These are phyloP conservation scores for Drepana falcataria DNA, from an alignment of 2,888 invertebrate species.

Conservation along the genomic window DNA sequence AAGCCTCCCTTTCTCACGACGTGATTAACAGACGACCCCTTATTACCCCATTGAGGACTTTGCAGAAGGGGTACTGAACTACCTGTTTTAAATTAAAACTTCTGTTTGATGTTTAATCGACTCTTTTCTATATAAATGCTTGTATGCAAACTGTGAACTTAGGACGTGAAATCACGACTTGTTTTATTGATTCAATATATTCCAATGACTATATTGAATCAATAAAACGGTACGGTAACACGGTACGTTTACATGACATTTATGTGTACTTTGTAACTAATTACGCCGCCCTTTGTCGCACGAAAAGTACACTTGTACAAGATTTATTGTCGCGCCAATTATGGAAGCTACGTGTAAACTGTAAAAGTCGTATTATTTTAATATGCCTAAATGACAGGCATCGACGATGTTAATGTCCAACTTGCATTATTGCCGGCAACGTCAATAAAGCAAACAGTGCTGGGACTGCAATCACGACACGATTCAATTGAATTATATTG, in stretches of 20 bases:
- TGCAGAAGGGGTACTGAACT: too few species aligned
- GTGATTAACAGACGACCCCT: too few species aligned
- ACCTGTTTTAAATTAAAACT: too few species aligned
- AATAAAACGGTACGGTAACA: too few species aligned
- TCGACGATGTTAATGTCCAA: background rate
- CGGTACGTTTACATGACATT: slow-evolving; percentile 19
- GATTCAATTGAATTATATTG: background rate
- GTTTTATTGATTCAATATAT: slow-evolving; percentile 13
- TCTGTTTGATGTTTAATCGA: too few species aligned
- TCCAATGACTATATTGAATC: slow-evolving; percentile 11
- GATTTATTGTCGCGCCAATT: background rate
- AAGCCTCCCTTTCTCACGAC: too few species aligned
- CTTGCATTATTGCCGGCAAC: background rate
- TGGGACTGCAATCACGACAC: background rate
- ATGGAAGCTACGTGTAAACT: background rate
- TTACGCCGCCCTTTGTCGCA: slow-evolving; percentile 14
- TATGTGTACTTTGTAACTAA: slow-evolving; percentile 27
- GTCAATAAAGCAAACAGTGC: background rate
- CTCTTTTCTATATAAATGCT: too few species aligned
- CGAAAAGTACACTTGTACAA: slow-evolving; percentile 3
- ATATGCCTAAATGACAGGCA: too few species aligned
- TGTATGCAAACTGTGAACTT: background rate
- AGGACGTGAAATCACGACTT: background rate
- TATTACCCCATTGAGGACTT: too few species aligned
- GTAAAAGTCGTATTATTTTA: too few species aligned